Percentiles rank a stretch among this genome's conserved stretches.
Conservation (phyloP, 2,113 vertebrate genomes). For the Chaetodon trifascialis region DNA sequence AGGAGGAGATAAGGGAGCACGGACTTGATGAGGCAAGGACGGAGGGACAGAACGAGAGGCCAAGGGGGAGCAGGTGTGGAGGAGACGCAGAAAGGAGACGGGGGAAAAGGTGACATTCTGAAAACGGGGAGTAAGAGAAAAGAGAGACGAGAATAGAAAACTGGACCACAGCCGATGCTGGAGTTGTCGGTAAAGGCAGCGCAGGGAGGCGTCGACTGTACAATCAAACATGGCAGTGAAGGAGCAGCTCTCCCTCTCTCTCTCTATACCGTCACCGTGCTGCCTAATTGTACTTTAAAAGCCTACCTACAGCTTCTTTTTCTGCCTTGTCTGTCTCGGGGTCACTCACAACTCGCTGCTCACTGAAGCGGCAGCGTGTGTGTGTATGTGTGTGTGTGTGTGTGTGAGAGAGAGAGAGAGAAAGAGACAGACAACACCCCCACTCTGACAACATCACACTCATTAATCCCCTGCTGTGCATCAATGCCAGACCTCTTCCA, state of each 20-base stretch:
- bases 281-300: conserved; percentile 2
- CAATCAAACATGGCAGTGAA: conserved; percentile 8
- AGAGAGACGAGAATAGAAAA: conserved; percentile 29
- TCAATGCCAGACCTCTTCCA: conserved; percentile 67
- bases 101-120: conserved; percentile 25
- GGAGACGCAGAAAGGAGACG: conserved; percentile 10
- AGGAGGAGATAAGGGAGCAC: conserved; percentile 30
- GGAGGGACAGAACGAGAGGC: conserved; percentile 27
- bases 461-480: conserved; percentile 70
- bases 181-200: conserved; percentile 14
- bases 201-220: not conserved
- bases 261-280: not conserved
- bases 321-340: conserved; percentile 7
- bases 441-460: conserved; percentile 52
- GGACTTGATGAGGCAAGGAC: conserved; percentile 36
- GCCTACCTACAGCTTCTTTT: not conserved
- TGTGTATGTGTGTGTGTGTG: conserved; percentile 8
- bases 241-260: conserved; percentile 1
- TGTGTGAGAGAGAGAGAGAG: not conserved
- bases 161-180: not conserved
- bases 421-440: not conserved
- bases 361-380: conserved; percentile 26
- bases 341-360: conserved; percentile 29
- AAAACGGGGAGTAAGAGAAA: conserved; percentile 26
- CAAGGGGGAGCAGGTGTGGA: conserved; percentile 50